Evolutionary conservation across 2,113 vertebrate species (phyloP).

Genomic region (Siphamia tubifer): DNA sequence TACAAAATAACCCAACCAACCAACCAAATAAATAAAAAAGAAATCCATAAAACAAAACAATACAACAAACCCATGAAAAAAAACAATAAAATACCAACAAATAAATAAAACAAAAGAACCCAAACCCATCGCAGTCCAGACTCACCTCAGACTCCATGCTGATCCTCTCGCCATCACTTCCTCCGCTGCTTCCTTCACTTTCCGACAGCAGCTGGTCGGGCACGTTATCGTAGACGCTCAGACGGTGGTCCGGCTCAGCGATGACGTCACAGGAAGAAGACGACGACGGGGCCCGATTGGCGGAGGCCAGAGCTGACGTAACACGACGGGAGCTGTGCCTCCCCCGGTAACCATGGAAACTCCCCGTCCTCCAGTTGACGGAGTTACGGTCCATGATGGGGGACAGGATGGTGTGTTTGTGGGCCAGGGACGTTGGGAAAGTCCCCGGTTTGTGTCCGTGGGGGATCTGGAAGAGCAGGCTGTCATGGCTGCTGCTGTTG

Average conservation of each 20-base stretch:
- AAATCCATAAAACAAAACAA: no score
- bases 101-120: neutral
- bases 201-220: constrained; percentile 54
- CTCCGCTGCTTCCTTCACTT: constrained; percentile 14
- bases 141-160: constrained; percentile 41
- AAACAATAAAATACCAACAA: neutral
- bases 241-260: constrained; percentile 62
- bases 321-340: constrained; percentile 21
- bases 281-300: neutral
- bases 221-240: constrained; percentile 89
- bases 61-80: no score
- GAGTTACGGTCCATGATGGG: constrained; percentile 67
- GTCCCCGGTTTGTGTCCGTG: constrained; percentile 87
- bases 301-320: neutral
- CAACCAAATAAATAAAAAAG: no score
- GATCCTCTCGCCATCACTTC: constrained; percentile 11
- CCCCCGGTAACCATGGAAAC: constrained; percentile 82
- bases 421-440: constrained; percentile 83
- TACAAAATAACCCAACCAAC: no score
- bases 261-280: neutral
- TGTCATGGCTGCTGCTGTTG: constrained; percentile 26
- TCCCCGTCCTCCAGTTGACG: constrained; percentile 87
- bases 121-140: neutral
- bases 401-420: constrained; percentile 46
- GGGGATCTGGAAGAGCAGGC: constrained; percentile 82